Evolutionary conservation across 2,888 invertebrate genomes (phyloP), one percentile per base, ranked within the genome.

Genomic region (Himalopsyche japonica): DNA sequence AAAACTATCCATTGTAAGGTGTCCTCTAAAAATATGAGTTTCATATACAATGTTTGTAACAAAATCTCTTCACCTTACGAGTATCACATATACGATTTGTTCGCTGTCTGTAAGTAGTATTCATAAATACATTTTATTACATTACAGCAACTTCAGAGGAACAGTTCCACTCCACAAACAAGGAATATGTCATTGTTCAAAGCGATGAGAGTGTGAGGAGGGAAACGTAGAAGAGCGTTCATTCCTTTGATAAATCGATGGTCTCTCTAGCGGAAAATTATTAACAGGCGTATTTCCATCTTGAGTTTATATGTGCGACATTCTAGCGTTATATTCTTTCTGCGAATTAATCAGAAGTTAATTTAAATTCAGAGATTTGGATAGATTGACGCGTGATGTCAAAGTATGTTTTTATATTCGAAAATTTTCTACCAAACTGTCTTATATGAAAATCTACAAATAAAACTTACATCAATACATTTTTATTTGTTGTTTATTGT

Each of bases 161-260:
- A 34, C 76, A 76, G 20, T 76, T 27, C 34, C 34, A 30, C 10
- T 30, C n/a, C 76, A 32, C 76, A 30, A 30, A 34, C 76, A 76
- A 34, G 30, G 32, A 32, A 34, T 76, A 81, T 76, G 43, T 83
- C 47, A 79, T 49, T 48, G 76, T 20, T 43, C 80, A n/a, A n/a
- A n/a, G 70, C 81, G 85, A 76, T 76, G 78, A 47, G 79, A 80
- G 77, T 76, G 82, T n/a, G 76, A 80, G 83, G 27, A 70, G 32
- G 18, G n/a, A 79, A 79, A 79, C 34, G 84, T 79, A 27, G 43
- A 30, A 64, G 76, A 80, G 32, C 76, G 57, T 57, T 57, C 57
- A 57, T 57, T 57, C 57, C 83, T 81, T 82, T 86, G 86, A 86
- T 85, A 85, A 86, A 85, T 86, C 82, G 85, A 86, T 82, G 80